Evolutionary conservation across 2,888 invertebrate species (phyloP).

Genomic region (Apeira syringaria): DNA sequence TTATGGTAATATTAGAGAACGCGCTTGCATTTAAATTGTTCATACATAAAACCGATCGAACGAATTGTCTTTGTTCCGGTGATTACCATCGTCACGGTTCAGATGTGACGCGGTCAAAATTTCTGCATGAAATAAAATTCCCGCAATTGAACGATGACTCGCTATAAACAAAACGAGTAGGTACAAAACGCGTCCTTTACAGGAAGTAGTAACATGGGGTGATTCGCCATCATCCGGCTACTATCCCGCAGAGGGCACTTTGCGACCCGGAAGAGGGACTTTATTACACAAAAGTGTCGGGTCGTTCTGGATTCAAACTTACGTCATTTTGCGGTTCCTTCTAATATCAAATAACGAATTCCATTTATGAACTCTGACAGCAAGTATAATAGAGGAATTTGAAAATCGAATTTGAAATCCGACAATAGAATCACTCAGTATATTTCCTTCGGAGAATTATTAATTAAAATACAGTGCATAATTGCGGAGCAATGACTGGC

Average conservation of each 20-base stretch:
- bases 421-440: conserved; percentile 4
- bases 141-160: conserved; percentile 3
- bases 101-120: conserved; percentile 11
- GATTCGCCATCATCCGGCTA: conserved; percentile 54
- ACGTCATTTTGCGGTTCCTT: conserved; percentile 37
- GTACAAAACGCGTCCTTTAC: conserved; percentile 29
- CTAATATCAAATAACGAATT: conserved; percentile 40
- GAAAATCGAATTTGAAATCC: conserved; percentile 18
- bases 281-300: conserved; percentile 48
- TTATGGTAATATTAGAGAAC: conserved; percentile 33
- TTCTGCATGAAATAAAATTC: conserved; percentile 23
- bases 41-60: conserved; percentile 27
- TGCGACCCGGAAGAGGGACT: conserved; percentile 44
- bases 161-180: conserved; percentile 25
- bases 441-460: conserved; percentile 13
- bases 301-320: conserved; percentile 43
- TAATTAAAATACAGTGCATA: conserved; percentile 25
- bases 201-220: conserved; percentile 52
- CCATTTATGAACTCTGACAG: conserved; percentile 26
- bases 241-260: conserved; percentile 38
- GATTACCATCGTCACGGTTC: conserved; percentile 21
- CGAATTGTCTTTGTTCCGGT: conserved; percentile 22
- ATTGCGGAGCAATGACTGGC: conserved; percentile 53
- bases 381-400: conserved; percentile 11
- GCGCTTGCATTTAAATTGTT: conserved; percentile 28